These are phyloP conservation scores for Athrips mouffetella DNA, from an alignment of 2,888 invertebrate genomes.

Conservation along the genomic window DNA sequence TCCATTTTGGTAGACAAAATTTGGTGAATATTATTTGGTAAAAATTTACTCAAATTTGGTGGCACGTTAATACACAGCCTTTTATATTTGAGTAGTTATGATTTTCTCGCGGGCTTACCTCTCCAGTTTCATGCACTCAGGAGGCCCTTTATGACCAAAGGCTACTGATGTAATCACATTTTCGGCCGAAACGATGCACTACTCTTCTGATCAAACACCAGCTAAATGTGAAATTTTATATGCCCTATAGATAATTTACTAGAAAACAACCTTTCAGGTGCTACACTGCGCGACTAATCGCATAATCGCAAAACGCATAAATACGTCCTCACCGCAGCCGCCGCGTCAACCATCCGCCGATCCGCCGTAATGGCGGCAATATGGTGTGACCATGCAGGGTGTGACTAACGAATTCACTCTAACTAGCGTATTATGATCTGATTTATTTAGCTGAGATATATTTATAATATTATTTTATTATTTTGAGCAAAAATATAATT, in stretches of 20 bases:
- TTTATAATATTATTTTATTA: neutral
- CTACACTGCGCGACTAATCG: conserved; percentile 30
- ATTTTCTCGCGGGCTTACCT: too few species aligned
- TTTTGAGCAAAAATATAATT: neutral
- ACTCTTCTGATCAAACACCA: neutral
- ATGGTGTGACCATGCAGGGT: neutral
- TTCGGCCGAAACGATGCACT: neutral
- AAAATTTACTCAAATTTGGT: too few species aligned
- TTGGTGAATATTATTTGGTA: too few species aligned
- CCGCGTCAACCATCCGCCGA: neutral
- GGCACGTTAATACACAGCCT: too few species aligned
- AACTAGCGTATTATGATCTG: conserved; percentile 3
- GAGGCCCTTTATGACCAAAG: too few species aligned
- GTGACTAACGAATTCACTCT: conserved; percentile 5
- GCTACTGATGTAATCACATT: neutral
- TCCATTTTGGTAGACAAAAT: too few species aligned
- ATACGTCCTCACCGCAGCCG: conserved; percentile 24
- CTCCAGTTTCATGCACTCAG: too few species aligned
- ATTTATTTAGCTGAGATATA: neutral
- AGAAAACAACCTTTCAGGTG: neutral
- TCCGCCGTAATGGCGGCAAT: neutral
- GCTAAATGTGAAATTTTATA: neutral
- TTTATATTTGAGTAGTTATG: too few species aligned
- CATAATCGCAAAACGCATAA: conserved; percentile 35
- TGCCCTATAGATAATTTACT: neutral